A percentile compares a stretch with the other conserved stretches of the same genome.
phyloP scores from a whole-genome alignment of 2,888 invertebrate species.

The Candidula unifasciata region DNA sequence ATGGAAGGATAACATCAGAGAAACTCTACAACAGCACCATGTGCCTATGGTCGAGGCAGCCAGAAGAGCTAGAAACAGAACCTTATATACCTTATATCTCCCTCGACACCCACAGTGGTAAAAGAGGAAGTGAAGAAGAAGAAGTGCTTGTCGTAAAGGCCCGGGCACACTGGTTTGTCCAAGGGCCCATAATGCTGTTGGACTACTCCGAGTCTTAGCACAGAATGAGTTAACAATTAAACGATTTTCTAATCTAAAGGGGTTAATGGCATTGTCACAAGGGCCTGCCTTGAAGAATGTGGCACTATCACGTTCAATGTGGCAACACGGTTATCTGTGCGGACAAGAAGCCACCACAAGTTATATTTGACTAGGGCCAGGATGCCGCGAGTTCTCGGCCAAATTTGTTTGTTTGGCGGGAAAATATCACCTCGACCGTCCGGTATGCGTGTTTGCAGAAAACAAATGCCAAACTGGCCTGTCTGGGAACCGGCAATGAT shows the following conservation, averaged over 20 bases:
- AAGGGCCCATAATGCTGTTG: no score
- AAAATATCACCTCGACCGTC: slow-evolving; percentile 11
- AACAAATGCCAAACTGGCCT: slow-evolving; percentile 3
- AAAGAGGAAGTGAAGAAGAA: no score
- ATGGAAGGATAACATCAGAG: no score
- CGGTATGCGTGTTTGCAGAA: slow-evolving; percentile 23
- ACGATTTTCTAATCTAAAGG: not conserved
- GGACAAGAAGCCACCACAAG: slow-evolving; percentile 31
- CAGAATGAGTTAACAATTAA: not conserved
- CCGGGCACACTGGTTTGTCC: no score
- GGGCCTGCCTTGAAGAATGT: not conserved
- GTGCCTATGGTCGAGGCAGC: no score
- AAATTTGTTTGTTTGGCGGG: slow-evolving; percentile 29
- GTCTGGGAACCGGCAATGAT: not conserved
- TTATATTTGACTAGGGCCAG: slow-evolving; percentile 30
- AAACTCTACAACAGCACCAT: no score
- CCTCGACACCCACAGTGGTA: no score
- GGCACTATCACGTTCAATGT: not conserved
- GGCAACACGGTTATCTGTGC: slow-evolving; percentile 15
- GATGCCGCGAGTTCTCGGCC: slow-evolving; percentile 23
- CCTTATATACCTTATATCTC: no score
- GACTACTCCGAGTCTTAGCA: no score
- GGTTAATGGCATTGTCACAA: not conserved
- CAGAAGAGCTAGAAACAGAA: no score
- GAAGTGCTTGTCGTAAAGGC: no score